Conservation (phyloP, 2,113 vertebrate species). For the Mesembrinibis cayennensis region DNA sequence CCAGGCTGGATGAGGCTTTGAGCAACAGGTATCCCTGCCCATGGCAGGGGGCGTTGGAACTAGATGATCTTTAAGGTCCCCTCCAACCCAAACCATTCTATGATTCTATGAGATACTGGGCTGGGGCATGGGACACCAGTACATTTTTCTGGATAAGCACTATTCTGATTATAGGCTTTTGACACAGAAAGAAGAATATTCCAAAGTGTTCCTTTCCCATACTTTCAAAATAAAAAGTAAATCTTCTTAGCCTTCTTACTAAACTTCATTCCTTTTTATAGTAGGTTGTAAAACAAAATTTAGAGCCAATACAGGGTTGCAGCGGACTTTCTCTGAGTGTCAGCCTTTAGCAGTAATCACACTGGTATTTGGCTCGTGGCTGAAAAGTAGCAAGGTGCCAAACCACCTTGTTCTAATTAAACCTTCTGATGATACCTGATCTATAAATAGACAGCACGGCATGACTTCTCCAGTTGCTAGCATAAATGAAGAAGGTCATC, state of each 20-base stretch:
- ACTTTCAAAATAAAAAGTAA: background rate
- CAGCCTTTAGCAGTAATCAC: constrained; percentile 5
- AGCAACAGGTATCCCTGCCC: background rate
- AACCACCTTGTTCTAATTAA: constrained; percentile 45
- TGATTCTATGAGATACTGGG: background rate
- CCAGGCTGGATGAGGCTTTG: background rate
- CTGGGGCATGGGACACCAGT: background rate
- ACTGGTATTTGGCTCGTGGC: background rate
- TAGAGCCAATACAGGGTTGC: background rate
- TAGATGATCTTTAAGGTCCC: background rate
- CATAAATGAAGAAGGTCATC: constrained; percentile 7
- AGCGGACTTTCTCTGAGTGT: background rate
- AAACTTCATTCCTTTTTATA: background rate
- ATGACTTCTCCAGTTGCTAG: background rate
- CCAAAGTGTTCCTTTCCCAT: background rate
- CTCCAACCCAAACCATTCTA: background rate
- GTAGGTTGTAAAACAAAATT: background rate
- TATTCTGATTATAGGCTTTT: background rate
- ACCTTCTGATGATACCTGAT: constrained; percentile 27
- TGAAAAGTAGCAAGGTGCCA: constrained; percentile 26
- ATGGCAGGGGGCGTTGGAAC: rapidly evolving
- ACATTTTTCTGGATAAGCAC: background rate
- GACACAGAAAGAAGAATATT: background rate
- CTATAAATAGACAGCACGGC: constrained; percentile 41
- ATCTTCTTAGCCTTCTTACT: background rate